Evolutionary conservation across 2,113 vertebrate species (phyloP).

Genomic region (Planiliza haematocheilus): DNA sequence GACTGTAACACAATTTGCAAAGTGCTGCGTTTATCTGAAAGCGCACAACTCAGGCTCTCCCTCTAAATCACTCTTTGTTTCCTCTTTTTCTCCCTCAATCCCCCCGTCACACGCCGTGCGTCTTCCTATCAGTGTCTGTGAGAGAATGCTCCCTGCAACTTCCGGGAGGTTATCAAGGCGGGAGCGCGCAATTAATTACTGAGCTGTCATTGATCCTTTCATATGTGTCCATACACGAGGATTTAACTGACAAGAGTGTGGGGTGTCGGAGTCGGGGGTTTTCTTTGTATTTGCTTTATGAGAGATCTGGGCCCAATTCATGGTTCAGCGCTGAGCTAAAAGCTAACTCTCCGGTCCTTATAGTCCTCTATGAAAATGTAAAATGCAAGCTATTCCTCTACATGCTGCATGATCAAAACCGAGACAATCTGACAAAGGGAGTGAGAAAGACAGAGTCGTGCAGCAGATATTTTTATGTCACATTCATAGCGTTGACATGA

Average conservation of each 20-base stretch:
- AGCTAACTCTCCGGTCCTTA: constrained; percentile 4
- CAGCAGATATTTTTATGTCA: constrained; percentile 41
- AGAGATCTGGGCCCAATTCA: constrained; percentile 23
- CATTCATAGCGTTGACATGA: constrained; percentile 20
- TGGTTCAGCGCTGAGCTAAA: constrained; percentile 15
- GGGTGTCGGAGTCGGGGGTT: not conserved
- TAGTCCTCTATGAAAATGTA: constrained; percentile 3
- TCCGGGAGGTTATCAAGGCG: constrained; percentile 46
- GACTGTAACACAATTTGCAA: constrained; percentile 17
- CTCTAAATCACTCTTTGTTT: constrained; percentile 28
- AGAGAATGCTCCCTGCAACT: constrained; percentile 25
- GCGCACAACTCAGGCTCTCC: not conserved
- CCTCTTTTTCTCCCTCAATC: constrained; percentile 23
- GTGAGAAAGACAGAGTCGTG: constrained; percentile 7
- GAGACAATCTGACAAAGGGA: not conserved
- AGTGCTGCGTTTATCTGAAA: constrained; percentile 29
- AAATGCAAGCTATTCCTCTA: constrained; percentile 6
- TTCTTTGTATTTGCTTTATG: constrained; percentile 26
- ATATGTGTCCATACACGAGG: constrained; percentile 6
- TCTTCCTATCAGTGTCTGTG: constrained; percentile 40
- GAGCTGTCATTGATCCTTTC: constrained; percentile 46
- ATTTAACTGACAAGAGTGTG: constrained; percentile 21
- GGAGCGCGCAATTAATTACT: constrained; percentile 55
- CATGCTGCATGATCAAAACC: constrained; percentile 15
- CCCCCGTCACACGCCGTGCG: constrained; percentile 25